A percentile compares a stretch with the other conserved stretches of the same genome.
phyloP scores from a whole-genome alignment of 2,797 vertebrate species.

The Diceros bicornis region DNA sequence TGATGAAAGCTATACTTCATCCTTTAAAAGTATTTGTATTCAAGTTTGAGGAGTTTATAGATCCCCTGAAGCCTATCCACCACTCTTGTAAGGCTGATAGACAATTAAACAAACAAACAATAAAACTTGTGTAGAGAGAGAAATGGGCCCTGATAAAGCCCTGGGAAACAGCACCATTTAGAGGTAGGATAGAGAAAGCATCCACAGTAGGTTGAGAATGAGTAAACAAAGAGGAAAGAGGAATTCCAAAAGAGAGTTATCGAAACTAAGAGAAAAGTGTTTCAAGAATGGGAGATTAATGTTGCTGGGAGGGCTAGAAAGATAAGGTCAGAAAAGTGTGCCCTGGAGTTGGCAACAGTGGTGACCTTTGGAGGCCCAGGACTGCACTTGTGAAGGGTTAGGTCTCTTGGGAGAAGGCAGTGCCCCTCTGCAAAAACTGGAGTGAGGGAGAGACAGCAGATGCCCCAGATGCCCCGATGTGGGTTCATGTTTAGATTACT shows the following conservation, averaged over 20 bases:
- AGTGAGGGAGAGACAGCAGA: neutral
- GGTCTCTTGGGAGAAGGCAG: neutral
- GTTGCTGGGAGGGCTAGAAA: neutral
- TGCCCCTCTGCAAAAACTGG: neutral
- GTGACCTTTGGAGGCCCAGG: neutral
- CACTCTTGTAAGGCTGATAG: neutral
- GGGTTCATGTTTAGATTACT: neutral
- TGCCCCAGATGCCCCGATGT: neutral
- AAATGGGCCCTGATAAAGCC: neutral
- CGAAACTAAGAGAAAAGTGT: neutral
- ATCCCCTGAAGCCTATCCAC: neutral
- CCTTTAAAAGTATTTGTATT: slow-evolving; percentile 25
- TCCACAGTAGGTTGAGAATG: neutral
- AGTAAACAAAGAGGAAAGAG: neutral
- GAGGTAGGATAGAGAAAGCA: neutral
- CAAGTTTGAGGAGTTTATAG: slow-evolving; percentile 22
- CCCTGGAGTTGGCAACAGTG: neutral
- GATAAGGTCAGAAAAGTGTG: neutral
- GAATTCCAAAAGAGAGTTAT: neutral
- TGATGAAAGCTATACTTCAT: neutral
- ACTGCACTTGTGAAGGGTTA: neutral
- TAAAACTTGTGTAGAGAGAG: neutral
- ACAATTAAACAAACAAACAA: slow-evolving; percentile 2
- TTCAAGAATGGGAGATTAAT: neutral
- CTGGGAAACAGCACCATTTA: neutral